Evolutionary conservation across 2,113 vertebrate genomes (phyloP).

Genomic region (Cairina moschata): DNA sequence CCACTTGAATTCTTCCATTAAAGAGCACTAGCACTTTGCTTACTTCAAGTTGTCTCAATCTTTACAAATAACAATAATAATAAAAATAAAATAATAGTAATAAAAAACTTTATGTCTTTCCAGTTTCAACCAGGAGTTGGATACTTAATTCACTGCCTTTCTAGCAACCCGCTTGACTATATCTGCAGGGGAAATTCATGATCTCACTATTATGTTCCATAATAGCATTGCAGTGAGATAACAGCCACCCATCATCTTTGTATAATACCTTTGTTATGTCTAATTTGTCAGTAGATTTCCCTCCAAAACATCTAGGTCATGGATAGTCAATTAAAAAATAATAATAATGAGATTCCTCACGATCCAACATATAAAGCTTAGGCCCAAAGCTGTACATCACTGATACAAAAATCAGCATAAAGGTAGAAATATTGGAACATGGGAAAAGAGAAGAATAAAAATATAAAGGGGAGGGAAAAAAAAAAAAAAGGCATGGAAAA

Average conservation of each 20-base stretch:
- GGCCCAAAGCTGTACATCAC: neutral
- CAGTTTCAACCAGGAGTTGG: neutral
- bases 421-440: neutral
- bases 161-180: neutral
- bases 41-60: neutral
- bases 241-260: neutral
- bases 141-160: neutral
- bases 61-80: neutral
- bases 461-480: accelerated
- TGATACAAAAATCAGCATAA: neutral
- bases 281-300: neutral
- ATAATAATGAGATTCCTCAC: neutral
- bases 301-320: accelerated
- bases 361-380: neutral
- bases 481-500: neutral
- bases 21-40: neutral
- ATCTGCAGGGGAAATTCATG: neutral
- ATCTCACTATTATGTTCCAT: neutral
- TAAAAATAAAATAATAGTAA: neutral
- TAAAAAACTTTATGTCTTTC: neutral
- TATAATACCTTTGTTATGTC: neutral
- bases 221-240: neutral
- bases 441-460: neutral
- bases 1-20: neutral
- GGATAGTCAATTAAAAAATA: neutral